Evolutionary conservation across 1,140 invertebrate species (phyloP), one percentile per base, ranked within the genome.

Genomic region (Drosophila sulfurigaster): DNA sequence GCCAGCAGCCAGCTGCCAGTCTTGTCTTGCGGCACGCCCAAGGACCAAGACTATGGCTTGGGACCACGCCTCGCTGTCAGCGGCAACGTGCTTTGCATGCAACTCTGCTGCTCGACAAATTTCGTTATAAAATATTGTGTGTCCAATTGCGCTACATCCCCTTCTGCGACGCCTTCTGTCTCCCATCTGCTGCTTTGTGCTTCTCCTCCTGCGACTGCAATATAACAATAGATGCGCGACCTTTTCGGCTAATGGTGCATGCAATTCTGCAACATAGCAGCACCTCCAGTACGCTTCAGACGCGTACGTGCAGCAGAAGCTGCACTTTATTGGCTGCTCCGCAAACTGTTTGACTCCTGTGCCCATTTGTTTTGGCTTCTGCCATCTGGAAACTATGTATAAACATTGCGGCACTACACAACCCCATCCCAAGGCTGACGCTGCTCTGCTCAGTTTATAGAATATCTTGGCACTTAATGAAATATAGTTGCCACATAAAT

Each of bases 1-100:
- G 3, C 20, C 20, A n/a, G n/a, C n/a, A n/a, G 32, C 32, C 32
- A 38, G 8, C 6, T 28, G 73, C 76, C 80, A 83, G 70, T 81
- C 58, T 43, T 63, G 69, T 46, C 70, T 69, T 81, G 62, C 30
- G 52, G 30, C 70, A 35, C 65, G 79, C 54, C 43, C 45, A 32
- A 4, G 8, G 30, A 52, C 68, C 30, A 32, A 32, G 30, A 32
- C 30, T 8, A 32, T 32, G 30, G 30, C 30, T 32, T 7, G 30
- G 6, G 7, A 8, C 30, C 83, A 88, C 80, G 83, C 83, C 83
- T 68, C 66, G 62, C 49, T 85, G 82, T 86, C 82, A 79, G 79
- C 54, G 16, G 16, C 85, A 83, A 87, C 83, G 83, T 87, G 83
- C 83, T 82, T 88, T 79, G 83, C 83, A 87, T 87, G 79, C 82